Percentiles rank a stretch among this genome's conserved stretches.
Conservation (phyloP, 2,888 invertebrate species). For the Clivina fossor region DNA sequence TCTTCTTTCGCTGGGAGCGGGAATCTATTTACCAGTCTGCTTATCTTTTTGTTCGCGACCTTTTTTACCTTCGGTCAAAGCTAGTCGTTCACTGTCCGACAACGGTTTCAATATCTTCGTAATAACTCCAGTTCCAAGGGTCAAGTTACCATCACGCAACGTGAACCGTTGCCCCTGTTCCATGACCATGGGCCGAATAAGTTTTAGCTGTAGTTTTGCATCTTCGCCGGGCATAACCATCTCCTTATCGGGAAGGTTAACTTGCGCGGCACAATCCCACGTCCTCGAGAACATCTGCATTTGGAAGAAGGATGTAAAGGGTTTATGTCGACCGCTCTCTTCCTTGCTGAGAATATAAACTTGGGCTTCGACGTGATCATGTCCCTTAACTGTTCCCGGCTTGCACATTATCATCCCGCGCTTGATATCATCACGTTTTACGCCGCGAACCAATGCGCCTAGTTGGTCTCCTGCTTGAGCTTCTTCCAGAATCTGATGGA, state of each 20-base stretch:
- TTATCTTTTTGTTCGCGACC: slow-evolving; percentile 60
- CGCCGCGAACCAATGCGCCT: slow-evolving; percentile 85
- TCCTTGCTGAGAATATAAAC: slow-evolving; percentile 85
- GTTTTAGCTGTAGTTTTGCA: slow-evolving; percentile 70
- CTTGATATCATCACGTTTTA: slow-evolving; percentile 85
- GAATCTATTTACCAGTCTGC: no score
- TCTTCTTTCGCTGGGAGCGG: no score
- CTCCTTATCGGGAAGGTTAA: slow-evolving; percentile 79
- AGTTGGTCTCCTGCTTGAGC: slow-evolving; percentile 97
- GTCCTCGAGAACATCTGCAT: slow-evolving; percentile 93
- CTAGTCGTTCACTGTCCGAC: slow-evolving; percentile 67
- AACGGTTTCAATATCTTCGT: slow-evolving; percentile 72
- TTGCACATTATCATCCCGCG: slow-evolving; percentile 74
- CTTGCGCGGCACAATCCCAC: slow-evolving; percentile 86
- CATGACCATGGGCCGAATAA: slow-evolving; percentile 87
- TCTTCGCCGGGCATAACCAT: slow-evolving; percentile 99
- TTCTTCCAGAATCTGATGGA: slow-evolving; percentile 91
- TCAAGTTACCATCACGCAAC: slow-evolving; percentile 75
- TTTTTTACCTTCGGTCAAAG: slow-evolving; percentile 79
- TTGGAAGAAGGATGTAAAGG: slow-evolving; percentile 79
- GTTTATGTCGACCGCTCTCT: slow-evolving; percentile 88
- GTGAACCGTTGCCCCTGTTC: slow-evolving; percentile 94
- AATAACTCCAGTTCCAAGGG: slow-evolving; percentile 92
- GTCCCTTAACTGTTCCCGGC: slow-evolving; percentile 72
- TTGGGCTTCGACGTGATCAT: slow-evolving; percentile 85